These are phyloP conservation scores for Scomber colias DNA, from an alignment of 2,113 vertebrate species.

Conservation along the genomic window DNA sequence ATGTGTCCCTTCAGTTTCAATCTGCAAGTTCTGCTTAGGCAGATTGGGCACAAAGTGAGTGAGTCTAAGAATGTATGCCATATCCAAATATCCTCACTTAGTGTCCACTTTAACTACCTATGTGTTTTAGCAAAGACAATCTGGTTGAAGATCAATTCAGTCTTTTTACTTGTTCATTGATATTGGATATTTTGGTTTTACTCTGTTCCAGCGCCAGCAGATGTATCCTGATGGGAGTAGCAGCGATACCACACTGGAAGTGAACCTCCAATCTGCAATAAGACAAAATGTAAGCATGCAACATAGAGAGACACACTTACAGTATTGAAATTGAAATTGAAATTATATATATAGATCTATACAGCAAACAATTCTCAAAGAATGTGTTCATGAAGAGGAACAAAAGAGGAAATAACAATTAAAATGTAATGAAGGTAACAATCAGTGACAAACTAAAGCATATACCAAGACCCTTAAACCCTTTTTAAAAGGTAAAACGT, in stretches of 20 bases:
- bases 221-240: conserved; percentile 81
- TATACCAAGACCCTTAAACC: neutral
- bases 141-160: neutral
- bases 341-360: too few species aligned
- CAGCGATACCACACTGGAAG: conserved; percentile 71
- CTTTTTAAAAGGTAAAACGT: neutral
- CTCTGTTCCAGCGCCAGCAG: conserved; percentile 76
- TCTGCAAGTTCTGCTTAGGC: neutral
- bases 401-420: too few species aligned
- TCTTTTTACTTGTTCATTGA: neutral
- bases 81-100: neutral
- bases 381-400: too few species aligned
- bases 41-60: neutral
- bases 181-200: conserved; percentile 1
- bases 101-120: neutral
- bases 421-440: neutral
- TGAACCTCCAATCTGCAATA: conserved; percentile 50
- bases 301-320: too few species aligned
- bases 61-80: neutral
- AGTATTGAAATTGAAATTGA: too few species aligned
- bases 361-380: too few species aligned
- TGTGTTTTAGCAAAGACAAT: neutral
- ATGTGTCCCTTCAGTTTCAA: neutral
- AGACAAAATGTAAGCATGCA: conserved; percentile 49
- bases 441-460: neutral